These are phyloP conservation scores for Drosophila heteroneura DNA, from an alignment of 2,888 invertebrate genomes.

Conservation along the genomic window DNA sequence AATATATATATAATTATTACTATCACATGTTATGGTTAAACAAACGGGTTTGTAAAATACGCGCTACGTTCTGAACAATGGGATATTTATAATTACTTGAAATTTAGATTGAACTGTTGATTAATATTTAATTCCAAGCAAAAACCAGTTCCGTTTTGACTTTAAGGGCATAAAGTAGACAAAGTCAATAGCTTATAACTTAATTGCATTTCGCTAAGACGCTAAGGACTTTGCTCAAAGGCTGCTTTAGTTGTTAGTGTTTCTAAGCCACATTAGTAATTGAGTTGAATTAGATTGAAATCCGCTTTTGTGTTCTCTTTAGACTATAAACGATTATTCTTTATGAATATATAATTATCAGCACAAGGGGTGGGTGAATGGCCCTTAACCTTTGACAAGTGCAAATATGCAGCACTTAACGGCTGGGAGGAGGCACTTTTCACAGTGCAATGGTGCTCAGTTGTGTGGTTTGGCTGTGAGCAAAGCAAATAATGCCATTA, in stretches of 20 bases:
- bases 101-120: neutral
- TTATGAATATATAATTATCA: constrained; percentile 2
- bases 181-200: neutral
- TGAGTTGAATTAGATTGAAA: neutral
- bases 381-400: constrained; percentile 33
- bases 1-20: neutral
- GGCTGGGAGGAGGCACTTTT: constrained; percentile 6
- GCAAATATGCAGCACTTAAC: constrained; percentile 37
- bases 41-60: neutral
- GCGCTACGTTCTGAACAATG: neutral
- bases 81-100: neutral
- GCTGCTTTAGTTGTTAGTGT: neutral
- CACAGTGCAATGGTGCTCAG: constrained; percentile 5
- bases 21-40: neutral
- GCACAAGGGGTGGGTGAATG: neutral
- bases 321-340: neutral
- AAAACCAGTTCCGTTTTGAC: neutral
- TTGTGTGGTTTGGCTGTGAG: constrained; percentile 34
- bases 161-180: neutral
- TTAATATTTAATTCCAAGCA: neutral
- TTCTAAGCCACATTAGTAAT: neutral
- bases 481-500: constrained; percentile 78
- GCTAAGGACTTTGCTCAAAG: neutral
- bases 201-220: neutral
- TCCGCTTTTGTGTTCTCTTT: neutral